Base-by-base conservation (phyloP, 2,797 vertebrate species). In the Schizopygopsis pylzovi region DNA sequence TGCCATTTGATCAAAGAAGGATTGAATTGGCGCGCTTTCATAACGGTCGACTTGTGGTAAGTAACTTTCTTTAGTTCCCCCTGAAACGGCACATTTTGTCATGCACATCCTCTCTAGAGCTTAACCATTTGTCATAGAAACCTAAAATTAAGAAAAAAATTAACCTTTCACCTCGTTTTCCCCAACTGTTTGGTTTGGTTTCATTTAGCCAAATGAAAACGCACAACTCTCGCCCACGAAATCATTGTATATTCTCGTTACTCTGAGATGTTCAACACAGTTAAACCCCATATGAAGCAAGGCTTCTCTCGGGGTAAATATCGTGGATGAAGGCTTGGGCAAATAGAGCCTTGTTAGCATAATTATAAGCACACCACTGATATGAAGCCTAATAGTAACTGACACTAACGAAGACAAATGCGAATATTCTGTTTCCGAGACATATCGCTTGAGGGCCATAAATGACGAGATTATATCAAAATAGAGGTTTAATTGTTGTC, bases 381-480 rank as follows among this genome's bases (percentile, higher is more conserved):
- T 59, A 43, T 43, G 85, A 81, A 76, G 71, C 70, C 63, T 80
- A 67, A 81, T 67, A 54, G 70, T 43, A 65, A 75, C 45, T 86
- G 79, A 86, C 85, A 68, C 79, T 86, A 86, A 86, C 79, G 37
- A 82, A 82, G 85, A 82, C 59, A 47, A 86, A 86, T 86, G 85
- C n/a, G 63, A 82, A 86, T 54, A 76, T 82, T 67, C 37, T 2
- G 37, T 76, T 85, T 49, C 56, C 13, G 77, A 72, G 41, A 73
- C 68, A 16, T 10, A 43, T 72, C 28, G 59, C 28, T 33, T 33
- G 28, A 33, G 28, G 28, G 28, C 2, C 2, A 33, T 33, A 33
- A 33, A 33, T 33, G 2, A 71, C 39, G 63, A 70, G 18, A 79
- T 79, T 71, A 79, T 9, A 70, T 49, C 65, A 15, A 71, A 85